Base-by-base conservation (phyloP, 1,140 invertebrate species). In the Bombus confusus region DNA sequence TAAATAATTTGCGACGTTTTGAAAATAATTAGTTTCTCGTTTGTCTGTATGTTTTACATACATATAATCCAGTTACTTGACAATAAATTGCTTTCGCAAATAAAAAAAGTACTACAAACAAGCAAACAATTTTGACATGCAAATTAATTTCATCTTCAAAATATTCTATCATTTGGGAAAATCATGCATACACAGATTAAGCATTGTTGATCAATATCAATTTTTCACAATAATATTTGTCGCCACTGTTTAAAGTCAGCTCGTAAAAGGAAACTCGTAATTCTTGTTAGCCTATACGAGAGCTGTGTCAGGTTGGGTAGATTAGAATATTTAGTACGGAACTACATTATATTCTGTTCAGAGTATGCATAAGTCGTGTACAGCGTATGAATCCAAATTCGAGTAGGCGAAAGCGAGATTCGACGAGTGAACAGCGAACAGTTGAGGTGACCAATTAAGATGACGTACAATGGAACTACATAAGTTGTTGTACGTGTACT, bases 381-480 rank as follows among this genome's bases (percentile, higher is more conserved):
- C 52, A 52, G 5, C 8, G 52, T 72, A 77, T 72, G 76, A 84
- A 84, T 84, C 43, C 52, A 18, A 72, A 62, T 84, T 41, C 25
- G 25, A 37, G 39, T 78, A 79, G 28, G 66, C 75, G 9, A 69
- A 34, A 25, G 47, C 22, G 37, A 15, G 59, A 77, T 84, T 79
- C 66, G 15, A 31, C n/a, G 22, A 12, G 13, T 57, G 25, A 72
- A 18, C 28, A n/a, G n/a, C 1, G 22, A n/a, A 25, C 37, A 43
- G 37, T 59, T 72, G 39, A 43, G 34, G 41, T 79, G 68, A 72
- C 39, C 76, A 84, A 79, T 80, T 84, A 84, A 72, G 43, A 34
- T 41, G 64, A 83, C 34, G 18, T 22, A 34, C 25, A 69, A 57
- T 77, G 37, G 64, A 39, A 69, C 25, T 77, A 13, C 47, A 12